Conservation (phyloP, 2,113 vertebrate species). For the Semicossyphus pulcher region DNA sequence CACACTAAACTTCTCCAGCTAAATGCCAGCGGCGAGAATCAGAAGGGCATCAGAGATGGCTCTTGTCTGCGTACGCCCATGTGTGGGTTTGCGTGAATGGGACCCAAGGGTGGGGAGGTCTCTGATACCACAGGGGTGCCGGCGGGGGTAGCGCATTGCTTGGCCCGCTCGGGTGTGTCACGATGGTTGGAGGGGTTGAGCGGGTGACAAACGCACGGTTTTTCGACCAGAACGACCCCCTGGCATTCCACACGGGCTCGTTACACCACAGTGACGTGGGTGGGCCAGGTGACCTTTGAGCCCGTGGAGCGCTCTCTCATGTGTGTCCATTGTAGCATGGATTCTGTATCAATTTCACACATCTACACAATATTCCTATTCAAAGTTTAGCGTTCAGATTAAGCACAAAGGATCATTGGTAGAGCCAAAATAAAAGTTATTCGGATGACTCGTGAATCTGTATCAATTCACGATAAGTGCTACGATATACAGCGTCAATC, state of each 20-base stretch:
- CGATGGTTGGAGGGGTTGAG: constrained; percentile 53
- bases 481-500: neutral
- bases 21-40: constrained; percentile 76
- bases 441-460: no score
- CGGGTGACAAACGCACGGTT: constrained; percentile 67
- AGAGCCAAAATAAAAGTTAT: constrained; percentile 16
- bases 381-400: constrained; percentile 24
- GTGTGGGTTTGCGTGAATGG: constrained; percentile 76
- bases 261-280: constrained; percentile 77
- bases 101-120: constrained; percentile 61
- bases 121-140: constrained; percentile 65
- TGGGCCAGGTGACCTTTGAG: constrained; percentile 79
- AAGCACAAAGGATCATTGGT: constrained; percentile 2
- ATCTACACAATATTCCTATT: constrained; percentile 55
- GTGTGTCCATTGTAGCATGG: constrained; percentile 67
- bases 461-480: neutral
- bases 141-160: constrained; percentile 74
- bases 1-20: constrained; percentile 54
- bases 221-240: constrained; percentile 57
- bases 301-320: constrained; percentile 56
- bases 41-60: constrained; percentile 77
- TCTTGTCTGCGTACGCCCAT: constrained; percentile 75
- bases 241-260: constrained; percentile 68
- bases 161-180: constrained; percentile 63
- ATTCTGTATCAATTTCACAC: constrained; percentile 70